Evolutionary conservation across 2,113 vertebrate species (phyloP).

Genomic region (Neogale vison): DNA sequence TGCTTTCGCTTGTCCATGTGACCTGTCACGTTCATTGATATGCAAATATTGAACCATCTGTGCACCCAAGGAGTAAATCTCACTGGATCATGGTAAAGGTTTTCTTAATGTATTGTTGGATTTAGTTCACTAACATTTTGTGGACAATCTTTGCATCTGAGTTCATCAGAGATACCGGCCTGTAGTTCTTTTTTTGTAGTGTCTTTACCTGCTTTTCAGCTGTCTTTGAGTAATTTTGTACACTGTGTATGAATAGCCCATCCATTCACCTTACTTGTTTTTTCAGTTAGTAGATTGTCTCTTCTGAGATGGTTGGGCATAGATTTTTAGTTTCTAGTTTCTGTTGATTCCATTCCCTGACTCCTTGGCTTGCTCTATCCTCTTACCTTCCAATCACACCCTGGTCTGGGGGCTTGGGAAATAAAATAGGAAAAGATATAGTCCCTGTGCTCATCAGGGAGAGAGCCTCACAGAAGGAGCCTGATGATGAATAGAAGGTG

Average conservation of each 20-base stretch:
- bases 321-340: slow-evolving; percentile 39
- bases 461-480: neutral
- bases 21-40: neutral
- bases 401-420: neutral
- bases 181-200: neutral
- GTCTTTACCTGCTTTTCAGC: neutral
- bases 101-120: neutral
- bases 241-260: neutral
- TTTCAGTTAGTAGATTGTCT: neutral
- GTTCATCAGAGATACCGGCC: neutral
- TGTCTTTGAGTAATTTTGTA: neutral
- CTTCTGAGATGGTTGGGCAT: neutral
- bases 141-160: neutral
- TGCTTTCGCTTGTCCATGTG: neutral
- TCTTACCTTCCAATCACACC: slow-evolving; percentile 23
- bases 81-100: neutral
- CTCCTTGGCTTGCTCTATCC: slow-evolving; percentile 10
- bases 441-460: neutral
- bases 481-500: neutral
- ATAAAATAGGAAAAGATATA: neutral
- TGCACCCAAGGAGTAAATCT: neutral
- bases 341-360: neutral
- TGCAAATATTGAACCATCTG: neutral
- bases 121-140: neutral
- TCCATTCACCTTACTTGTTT: slow-evolving; percentile 47